A percentile compares a stretch with the other conserved stretches of the same genome.
These are phyloP conservation scores for Pogoniulus pusillus DNA, from an alignment of 2,797 vertebrate species.

Conservation along the genomic window DNA sequence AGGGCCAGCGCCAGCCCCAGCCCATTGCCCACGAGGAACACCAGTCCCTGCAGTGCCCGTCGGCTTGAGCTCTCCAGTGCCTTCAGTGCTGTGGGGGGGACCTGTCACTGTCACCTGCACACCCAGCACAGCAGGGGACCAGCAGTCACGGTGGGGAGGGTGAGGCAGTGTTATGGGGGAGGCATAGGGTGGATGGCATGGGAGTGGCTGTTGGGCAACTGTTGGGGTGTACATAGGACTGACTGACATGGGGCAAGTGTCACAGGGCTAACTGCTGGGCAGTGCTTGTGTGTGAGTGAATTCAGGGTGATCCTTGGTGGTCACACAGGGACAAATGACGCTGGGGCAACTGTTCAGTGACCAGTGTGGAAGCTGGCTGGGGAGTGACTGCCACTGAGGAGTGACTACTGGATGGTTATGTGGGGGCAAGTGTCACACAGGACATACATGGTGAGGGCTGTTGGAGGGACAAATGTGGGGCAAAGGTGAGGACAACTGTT, in stretches of 20 bases:
- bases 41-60: conserved; percentile 93
- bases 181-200: accelerated
- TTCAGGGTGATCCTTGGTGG: accelerated
- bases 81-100: conserved; percentile 84
- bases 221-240: accelerated
- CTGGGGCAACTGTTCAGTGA: accelerated
- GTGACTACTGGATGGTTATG: accelerated
- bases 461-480: no score
- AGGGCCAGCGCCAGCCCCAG: conserved; percentile 92
- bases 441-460: accelerated
- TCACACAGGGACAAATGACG: accelerated
- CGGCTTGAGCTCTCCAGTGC: conserved; percentile 96
- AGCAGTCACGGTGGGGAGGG: background rate
- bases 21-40: conserved; percentile 93
- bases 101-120: background rate
- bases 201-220: background rate
- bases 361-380: background rate
- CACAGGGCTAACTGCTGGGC: background rate
- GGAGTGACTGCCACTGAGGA: no score
- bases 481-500: accelerated
- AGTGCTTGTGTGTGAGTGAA: accelerated
- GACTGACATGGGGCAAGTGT: accelerated
- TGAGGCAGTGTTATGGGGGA: accelerated
- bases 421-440: background rate
- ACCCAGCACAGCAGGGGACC: accelerated